Evolutionary conservation across 1,140 invertebrate genomes (phyloP), one percentile per base, ranked within the genome.

Genomic region (Bombus soroeensis): DNA sequence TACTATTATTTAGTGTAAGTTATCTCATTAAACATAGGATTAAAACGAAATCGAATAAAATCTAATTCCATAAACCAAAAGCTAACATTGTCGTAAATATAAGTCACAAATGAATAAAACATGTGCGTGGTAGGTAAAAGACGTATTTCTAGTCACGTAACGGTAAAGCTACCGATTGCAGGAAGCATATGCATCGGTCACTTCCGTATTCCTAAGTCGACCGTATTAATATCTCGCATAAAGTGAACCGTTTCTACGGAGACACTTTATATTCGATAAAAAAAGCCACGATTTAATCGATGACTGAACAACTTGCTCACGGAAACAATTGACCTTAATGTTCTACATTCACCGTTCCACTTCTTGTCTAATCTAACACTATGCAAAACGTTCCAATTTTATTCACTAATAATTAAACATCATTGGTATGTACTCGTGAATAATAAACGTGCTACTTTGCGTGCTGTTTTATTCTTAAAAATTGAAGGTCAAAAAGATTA

Each of bases 101-200:
- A 47, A 70, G 71, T 80, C 39, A 47, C 76, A 18, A 39, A n/a
- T 39, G 2, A 68, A 8, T 39, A 59, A 85, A 72, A 32, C 47
- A 53, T 22, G 3, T 32, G 41, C 6, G 3, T 57, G 1, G n/a
- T 22, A 18, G 32, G 4, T 37, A 37, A 62, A 86, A 70, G 76
- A 75, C 47, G 70, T 53, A 70, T 25, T 79, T 86, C 75, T 64
- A 68, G 86, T 90, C 88, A 90, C 89, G 82, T 90, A 90, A 90
- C 89, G 86, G 85, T 85, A 73, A 43, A 47, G n/a, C 5, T 71
- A 9, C 37, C 37, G 34, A 57, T 64, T 90, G 34, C 74, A 90
- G 79, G 86, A 88, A 90, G 83, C 72, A 57, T 71, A 76, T 75
- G 32, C 66, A 41, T n/a, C 37, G 72, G 77, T 72, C 53, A 71